Evolutionary conservation across 37 sponge, comb jelly and placozoan genomes (phyloP), one percentile per base, ranked within the genome.

Genomic region (Chondrosia reniformis): DNA sequence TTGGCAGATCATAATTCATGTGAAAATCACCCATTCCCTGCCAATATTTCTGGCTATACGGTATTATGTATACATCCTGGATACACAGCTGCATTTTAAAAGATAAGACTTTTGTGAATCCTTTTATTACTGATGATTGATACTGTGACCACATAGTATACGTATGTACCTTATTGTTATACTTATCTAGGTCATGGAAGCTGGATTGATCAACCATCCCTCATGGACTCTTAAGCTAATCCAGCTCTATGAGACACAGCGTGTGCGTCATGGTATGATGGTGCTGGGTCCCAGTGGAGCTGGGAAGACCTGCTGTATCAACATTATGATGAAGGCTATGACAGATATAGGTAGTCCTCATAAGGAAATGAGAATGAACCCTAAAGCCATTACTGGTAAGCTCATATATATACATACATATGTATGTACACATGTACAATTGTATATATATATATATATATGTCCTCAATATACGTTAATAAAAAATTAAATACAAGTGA

Each of bases 251-350:
- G 98, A 97, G 63, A 97, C 98, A 9, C 98, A 97, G 79, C 82
- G 92, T 2, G 98, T 97, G 7, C 86, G 98, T 10, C 98, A 97
- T 56, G 98, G 98, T 0, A 94, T 97, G 95, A 97, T 97, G 98
- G 95, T 92, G 46, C 84, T 97, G 61, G 98, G 98, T 0, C 98
- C 98, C 28, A 94, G 90, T 81, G 98, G 98, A 15, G 93, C 98
- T 10, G 98, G 98, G 52, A 96, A 92, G 74, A 94, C 98, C 0
- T 33, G 79, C 45, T 94, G 95, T 43, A 97, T 97, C 15, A 77
- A 93, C 79, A 75, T 67, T 5, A 79, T 97, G 12, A 95, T 98
- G 99, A 89, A 85, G 69, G 93, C 99, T 55, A 93, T 98, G 93
- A 88, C 88, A 17, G 91, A 85, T 43, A 88, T 88, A 78, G 95